Conservation (phyloP, 1,140 invertebrate genomes). For the Ceratosolen solmsi region DNA sequence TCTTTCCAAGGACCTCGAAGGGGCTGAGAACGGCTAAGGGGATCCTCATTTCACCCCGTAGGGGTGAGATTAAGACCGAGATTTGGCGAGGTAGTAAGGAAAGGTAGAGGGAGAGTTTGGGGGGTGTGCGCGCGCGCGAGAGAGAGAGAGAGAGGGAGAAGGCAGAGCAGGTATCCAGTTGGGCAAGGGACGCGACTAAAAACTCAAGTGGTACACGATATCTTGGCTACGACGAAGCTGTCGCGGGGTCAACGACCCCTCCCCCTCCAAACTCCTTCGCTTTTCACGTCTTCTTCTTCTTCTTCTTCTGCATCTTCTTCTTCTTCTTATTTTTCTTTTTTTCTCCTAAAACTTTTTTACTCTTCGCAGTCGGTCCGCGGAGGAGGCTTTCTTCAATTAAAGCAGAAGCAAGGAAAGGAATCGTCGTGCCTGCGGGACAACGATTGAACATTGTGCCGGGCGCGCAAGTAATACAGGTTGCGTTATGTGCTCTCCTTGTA, state of each 20-base stretch:
- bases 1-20: slow-evolving; percentile 58
- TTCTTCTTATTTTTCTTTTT: no score
- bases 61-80: neutral
- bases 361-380: neutral
- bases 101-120: neutral
- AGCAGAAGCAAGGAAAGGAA: slow-evolving; percentile 55
- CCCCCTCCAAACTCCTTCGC: slow-evolving; percentile 38
- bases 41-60: slow-evolving; percentile 66
- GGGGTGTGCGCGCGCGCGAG: neutral
- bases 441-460: slow-evolving; percentile 62
- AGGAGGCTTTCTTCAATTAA: slow-evolving; percentile 65
- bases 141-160: slow-evolving; percentile 12
- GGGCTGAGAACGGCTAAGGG: slow-evolving; percentile 68
- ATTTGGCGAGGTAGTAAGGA: neutral
- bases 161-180: neutral
- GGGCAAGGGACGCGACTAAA: slow-evolving; percentile 59
- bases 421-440: slow-evolving; percentile 53
- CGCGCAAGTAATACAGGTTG: slow-evolving; percentile 58
- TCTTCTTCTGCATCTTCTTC: slow-evolving; percentile 17
- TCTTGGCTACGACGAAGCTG: slow-evolving; percentile 46
- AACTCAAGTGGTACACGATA: slow-evolving; percentile 71
- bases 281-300: slow-evolving; percentile 49
- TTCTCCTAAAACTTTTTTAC: slow-evolving; percentile 20
- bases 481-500: slow-evolving; percentile 18
- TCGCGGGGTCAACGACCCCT: slow-evolving; percentile 63